Conservation (phyloP, 1,140 invertebrate species). For the Ceratina calcarata region DNA sequence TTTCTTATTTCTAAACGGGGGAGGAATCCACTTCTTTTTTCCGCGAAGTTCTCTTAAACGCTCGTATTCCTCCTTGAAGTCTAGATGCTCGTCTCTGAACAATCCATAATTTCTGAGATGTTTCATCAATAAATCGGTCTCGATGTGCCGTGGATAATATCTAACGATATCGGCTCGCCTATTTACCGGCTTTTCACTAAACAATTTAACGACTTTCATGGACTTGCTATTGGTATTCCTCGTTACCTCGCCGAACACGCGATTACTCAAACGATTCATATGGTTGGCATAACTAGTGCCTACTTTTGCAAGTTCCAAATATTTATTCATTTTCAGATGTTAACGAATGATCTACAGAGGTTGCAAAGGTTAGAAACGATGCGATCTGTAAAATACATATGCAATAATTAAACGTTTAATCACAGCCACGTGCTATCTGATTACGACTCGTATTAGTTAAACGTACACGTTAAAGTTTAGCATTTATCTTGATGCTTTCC, state of each 20-base stretch:
- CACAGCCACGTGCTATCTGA: no score
- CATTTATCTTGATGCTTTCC: no score
- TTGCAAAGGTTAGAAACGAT: constrained; percentile 10
- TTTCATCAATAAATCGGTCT: constrained; percentile 87
- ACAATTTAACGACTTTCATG: constrained; percentile 91
- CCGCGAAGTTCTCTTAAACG: constrained; percentile 88
- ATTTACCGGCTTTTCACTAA: constrained; percentile 88
- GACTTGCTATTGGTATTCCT: constrained; percentile 87
- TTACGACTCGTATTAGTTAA: no score
- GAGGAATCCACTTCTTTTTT: constrained; percentile 79
- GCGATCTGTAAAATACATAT: not conserved
- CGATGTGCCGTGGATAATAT: constrained; percentile 93
- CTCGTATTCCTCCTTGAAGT: constrained; percentile 95
- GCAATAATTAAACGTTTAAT: not conserved
- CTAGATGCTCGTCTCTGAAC: constrained; percentile 93
- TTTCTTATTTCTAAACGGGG: constrained; percentile 3
- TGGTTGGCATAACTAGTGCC: constrained; percentile 89
- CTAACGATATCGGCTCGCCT: constrained; percentile 87
- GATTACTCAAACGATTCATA: constrained; percentile 92
- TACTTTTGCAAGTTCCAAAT: constrained; percentile 85
- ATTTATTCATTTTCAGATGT: constrained; percentile 84
- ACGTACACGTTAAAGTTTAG: no score
- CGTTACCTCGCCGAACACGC: constrained; percentile 94
- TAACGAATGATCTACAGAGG: not conserved
- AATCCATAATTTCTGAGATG: constrained; percentile 88